Percentiles rank a stretch among this genome's conserved stretches.
Conservation (phyloP, 2,113 vertebrate species). For the Plestiodon gilberti region DNA sequence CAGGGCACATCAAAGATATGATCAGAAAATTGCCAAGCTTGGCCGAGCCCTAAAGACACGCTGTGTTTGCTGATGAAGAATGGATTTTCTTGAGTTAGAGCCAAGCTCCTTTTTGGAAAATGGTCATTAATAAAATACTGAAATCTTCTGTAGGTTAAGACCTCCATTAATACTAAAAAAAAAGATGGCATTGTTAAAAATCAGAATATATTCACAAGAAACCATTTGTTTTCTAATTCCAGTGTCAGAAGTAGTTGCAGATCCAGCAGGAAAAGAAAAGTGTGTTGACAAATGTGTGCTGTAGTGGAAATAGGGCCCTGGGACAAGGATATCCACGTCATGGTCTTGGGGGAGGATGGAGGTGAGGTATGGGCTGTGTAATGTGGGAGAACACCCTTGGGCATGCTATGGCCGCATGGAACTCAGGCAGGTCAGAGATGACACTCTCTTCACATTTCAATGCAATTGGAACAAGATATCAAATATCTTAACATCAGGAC, state of each 20-base stretch:
- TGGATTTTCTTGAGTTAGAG: constrained; percentile 35
- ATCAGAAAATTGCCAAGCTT: constrained; percentile 3
- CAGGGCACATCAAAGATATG: neutral
- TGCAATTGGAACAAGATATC: too few relatives aligned
- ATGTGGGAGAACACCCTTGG: neutral
- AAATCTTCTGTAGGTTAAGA: constrained; percentile 56
- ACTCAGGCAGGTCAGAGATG: neutral
- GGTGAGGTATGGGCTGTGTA: neutral
- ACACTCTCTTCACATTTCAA: neutral
- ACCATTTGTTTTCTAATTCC: constrained; percentile 42
- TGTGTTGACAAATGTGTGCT: neutral
- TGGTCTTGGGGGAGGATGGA: neutral
- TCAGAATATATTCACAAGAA: constrained; percentile 37
- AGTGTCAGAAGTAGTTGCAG: constrained; percentile 16
- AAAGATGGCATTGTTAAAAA: constrained; percentile 1
- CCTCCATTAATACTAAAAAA: constrained; percentile 21
- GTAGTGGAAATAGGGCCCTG: neutral
- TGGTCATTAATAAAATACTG: constrained; percentile 51
- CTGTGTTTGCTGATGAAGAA: constrained; percentile 27
- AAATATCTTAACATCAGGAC: neutral
- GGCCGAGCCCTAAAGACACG: neutral
- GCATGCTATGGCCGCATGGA: neutral
- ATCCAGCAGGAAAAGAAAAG: neutral
- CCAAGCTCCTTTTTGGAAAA: constrained; percentile 38
- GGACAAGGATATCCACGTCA: neutral